Evolutionary conservation across 1,140 invertebrate species (phyloP).

Genomic region (Cotesia glomerata): DNA sequence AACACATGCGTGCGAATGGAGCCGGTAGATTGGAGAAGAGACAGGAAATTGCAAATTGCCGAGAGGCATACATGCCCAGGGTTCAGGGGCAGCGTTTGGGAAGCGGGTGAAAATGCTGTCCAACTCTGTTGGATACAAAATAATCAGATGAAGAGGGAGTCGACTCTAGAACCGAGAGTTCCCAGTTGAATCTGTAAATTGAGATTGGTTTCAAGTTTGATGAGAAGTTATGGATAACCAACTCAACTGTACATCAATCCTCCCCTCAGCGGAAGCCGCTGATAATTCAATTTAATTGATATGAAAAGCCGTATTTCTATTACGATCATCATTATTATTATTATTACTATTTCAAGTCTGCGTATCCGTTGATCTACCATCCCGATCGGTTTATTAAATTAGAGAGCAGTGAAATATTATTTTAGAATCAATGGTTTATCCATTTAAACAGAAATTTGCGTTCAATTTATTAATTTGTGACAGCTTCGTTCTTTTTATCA

Average conservation of each 20-base stretch:
- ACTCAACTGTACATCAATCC: conserved; percentile 15
- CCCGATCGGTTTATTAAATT: too few species aligned
- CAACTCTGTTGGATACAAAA: background rate
- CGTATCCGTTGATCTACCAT: too few species aligned
- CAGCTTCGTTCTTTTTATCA: too few species aligned
- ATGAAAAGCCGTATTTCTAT: background rate
- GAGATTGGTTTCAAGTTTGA: conserved; percentile 41
- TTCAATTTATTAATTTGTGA: background rate
- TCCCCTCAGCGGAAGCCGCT: background rate
- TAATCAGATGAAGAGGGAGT: background rate
- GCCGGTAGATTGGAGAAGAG: conserved; percentile 45
- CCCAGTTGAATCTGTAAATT: conserved; percentile 52
- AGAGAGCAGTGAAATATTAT: too few species aligned
- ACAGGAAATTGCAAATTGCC: conserved; percentile 60
- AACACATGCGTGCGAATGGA: conserved; percentile 11
- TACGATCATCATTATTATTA: background rate
- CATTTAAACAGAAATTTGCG: too few species aligned
- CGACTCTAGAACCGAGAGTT: conserved; percentile 27
- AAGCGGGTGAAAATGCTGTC: background rate
- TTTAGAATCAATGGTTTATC: too few species aligned
- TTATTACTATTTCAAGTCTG: background rate
- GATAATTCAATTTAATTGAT: background rate
- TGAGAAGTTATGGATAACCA: conserved; percentile 16
- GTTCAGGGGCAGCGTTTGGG: background rate
- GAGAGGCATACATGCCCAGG: conserved; percentile 33